These are phyloP conservation scores for Strigops habroptila DNA, from an alignment of 2,113 vertebrate genomes.

Conservation along the genomic window DNA sequence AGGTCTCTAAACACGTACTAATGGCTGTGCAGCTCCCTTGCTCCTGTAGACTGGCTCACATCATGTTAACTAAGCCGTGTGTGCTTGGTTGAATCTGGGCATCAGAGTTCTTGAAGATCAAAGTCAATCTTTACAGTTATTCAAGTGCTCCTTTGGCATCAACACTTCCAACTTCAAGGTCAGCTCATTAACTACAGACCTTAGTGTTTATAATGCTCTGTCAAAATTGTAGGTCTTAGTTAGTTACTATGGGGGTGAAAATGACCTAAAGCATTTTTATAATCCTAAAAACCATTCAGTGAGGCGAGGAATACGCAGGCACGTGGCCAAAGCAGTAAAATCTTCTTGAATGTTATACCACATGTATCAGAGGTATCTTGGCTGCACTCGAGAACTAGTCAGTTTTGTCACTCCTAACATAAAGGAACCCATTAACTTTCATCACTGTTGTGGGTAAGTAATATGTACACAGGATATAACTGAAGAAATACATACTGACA, in stretches of 20 bases:
- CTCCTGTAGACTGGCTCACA: neutral
- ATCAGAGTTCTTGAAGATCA: neutral
- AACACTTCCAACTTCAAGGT: neutral
- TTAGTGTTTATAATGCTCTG: neutral
- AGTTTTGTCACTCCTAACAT: constrained; percentile 27
- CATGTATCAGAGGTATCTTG: neutral
- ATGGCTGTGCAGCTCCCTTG: neutral
- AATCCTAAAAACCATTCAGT: neutral
- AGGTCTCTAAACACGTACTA: neutral
- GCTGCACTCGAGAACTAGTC: neutral
- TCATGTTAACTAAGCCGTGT: neutral
- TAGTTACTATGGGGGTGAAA: neutral
- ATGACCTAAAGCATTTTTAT: neutral
- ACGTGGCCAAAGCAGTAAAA: constrained; percentile 12
- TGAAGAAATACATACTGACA: constrained; percentile 56
- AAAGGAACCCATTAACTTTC: constrained; percentile 53
- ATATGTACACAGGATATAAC: neutral
- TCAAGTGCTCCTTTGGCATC: neutral
- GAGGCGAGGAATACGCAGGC: neutral
- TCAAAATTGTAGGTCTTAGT: neutral
- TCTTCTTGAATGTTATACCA: neutral
- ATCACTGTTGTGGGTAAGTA: constrained; percentile 40
- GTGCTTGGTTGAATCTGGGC: neutral
- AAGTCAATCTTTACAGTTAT: neutral
- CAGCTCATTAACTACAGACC: neutral